phyloP scores from a whole-genome alignment of 2,113 vertebrate species.

The Thamnaconus septentrionalis region DNA sequence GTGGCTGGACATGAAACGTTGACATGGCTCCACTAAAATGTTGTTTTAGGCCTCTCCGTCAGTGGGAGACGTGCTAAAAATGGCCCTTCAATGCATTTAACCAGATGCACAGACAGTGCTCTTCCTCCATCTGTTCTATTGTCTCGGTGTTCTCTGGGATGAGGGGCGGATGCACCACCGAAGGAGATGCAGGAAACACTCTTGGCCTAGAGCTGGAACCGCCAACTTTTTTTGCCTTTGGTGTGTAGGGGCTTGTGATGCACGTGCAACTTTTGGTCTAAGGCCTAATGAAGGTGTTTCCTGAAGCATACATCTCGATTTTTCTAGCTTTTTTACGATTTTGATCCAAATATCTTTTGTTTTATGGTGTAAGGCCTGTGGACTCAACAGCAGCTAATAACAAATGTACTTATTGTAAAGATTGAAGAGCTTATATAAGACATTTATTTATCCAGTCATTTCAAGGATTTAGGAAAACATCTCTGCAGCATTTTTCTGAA shows the following conservation, averaged over 20 bases:
- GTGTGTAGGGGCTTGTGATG: conserved; percentile 18
- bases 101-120: conserved; percentile 74
- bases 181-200: conserved; percentile 74
- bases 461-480: too few species aligned
- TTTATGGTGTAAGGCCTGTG: background rate
- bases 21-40: conserved; percentile 44
- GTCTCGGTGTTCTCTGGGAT: conserved; percentile 70
- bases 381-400: too few species aligned
- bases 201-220: conserved; percentile 59
- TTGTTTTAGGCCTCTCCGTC: conserved; percentile 69
- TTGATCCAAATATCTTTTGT: too few species aligned
- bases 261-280: conserved; percentile 1
- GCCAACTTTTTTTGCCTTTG: conserved; percentile 51
- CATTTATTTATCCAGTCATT: too few species aligned
- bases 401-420: too few species aligned
- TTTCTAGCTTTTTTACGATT: background rate
- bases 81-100: conserved; percentile 68
- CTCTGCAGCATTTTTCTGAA: too few species aligned
- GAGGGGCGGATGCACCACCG: conserved; percentile 73
- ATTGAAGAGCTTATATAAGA: too few species aligned
- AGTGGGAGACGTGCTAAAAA: conserved; percentile 72
- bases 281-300: conserved; percentile 3
- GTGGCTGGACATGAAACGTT: conserved; percentile 39
- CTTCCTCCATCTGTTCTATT: conserved; percentile 79
- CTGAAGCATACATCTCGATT: background rate